Conservation (phyloP, 2,888 invertebrate genomes). For the Caenorhabditis wallacei region DNA sequence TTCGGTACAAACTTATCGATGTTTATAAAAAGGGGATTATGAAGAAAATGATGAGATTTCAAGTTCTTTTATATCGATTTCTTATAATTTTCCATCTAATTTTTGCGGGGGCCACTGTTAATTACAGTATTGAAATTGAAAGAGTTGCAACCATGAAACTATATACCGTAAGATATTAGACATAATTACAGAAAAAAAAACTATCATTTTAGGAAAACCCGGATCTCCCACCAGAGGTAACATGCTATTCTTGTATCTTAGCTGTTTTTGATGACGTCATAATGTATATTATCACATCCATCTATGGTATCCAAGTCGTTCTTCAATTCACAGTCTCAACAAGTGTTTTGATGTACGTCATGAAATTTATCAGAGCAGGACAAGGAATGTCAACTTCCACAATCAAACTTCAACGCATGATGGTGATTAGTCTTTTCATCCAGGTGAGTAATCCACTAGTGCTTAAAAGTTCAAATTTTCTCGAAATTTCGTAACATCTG, state of each 20-base stretch:
- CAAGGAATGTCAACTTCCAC: constrained; percentile 11
- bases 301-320: constrained; percentile 11
- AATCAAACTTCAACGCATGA: constrained; percentile 18
- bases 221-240: constrained; percentile 11
- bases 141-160: background rate
- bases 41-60: constrained; percentile 2
- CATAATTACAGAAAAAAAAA: no score
- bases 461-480: no score
- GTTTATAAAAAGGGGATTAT: constrained; percentile 5
- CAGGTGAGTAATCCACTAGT: constrained; percentile 7
- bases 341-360: constrained; percentile 2
- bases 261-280: constrained; percentile 22
- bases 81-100: constrained; percentile 2
- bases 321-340: background rate
- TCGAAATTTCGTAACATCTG: no score
- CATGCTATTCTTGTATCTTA: constrained; percentile 27
- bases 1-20: constrained; percentile 13
- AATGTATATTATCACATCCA: background rate
- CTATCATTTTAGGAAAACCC: background rate
- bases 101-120: background rate
- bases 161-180: constrained; percentile 1
- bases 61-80: background rate
- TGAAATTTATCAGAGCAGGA: constrained; percentile 12
- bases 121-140: constrained; percentile 13
- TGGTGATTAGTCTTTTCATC: constrained; percentile 22